Conservation (phyloP, 2,888 invertebrate species). For the Drosophila hamatofila region DNA sequence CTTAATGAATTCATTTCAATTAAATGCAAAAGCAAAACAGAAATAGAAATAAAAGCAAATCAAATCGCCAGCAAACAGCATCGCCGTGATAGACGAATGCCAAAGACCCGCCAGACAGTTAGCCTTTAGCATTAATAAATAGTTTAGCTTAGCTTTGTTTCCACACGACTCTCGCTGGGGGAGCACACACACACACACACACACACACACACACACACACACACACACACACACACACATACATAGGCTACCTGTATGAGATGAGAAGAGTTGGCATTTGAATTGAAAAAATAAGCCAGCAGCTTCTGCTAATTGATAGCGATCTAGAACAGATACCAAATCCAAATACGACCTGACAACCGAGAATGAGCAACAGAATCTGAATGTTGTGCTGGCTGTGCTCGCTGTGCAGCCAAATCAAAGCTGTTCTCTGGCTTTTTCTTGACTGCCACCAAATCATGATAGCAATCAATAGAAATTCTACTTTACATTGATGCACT, state of each 20-base stretch:
- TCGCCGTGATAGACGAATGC: slow-evolving; percentile 66
- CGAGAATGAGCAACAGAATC: slow-evolving; percentile 19
- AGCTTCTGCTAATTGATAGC: slow-evolving; percentile 67
- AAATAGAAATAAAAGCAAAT: slow-evolving; percentile 28
- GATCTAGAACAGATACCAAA: slow-evolving; percentile 54
- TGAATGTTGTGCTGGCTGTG: slow-evolving; percentile 8
- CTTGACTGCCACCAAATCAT: slow-evolving; percentile 14
- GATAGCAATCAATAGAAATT: slow-evolving; percentile 22
- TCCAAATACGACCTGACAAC: slow-evolving; percentile 51
- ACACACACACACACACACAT: too few species aligned
- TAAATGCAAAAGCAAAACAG: slow-evolving; percentile 55
- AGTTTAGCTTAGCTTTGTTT: slow-evolving; percentile 52
- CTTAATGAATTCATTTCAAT: slow-evolving; percentile 81
- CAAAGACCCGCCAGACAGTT: slow-evolving; percentile 53
- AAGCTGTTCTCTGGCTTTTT: slow-evolving; percentile 3
- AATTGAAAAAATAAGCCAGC: slow-evolving; percentile 54
- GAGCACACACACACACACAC: slow-evolving; percentile 35
- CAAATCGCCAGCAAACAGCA: slow-evolving; percentile 34
- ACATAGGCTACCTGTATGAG: slow-evolving; percentile 19
- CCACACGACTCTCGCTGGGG: slow-evolving; percentile 43
- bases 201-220: neutral
- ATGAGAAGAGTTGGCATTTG: slow-evolving; percentile 61
- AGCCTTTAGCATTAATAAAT: slow-evolving; percentile 76
- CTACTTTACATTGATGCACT: neutral
- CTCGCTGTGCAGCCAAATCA: slow-evolving; percentile 6